Conservation (phyloP, 1,140 invertebrate species). For the Rhysida immarginata region DNA sequence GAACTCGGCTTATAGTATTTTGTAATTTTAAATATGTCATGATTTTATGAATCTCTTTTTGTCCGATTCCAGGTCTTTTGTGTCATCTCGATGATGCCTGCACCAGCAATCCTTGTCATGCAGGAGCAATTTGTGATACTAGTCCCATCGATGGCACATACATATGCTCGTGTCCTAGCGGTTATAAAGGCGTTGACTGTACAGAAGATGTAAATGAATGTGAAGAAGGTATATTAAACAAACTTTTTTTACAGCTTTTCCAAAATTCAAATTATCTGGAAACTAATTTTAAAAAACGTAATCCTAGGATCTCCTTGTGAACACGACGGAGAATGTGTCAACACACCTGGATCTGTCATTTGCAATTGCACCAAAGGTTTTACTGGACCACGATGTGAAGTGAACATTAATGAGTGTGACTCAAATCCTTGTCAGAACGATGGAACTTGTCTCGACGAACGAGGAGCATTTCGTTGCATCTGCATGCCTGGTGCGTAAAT, state of each 20-base stretch:
- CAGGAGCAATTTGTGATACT: slow-evolving; percentile 84
- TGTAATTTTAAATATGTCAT: background rate
- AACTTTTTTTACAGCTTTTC: slow-evolving; percentile 10
- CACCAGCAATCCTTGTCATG: slow-evolving; percentile 87
- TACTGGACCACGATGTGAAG: slow-evolving; percentile 77
- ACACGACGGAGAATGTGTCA: slow-evolving; percentile 83
- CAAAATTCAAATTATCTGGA: slow-evolving; percentile 1
- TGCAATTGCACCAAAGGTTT: slow-evolving; percentile 86
- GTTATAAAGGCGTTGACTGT: slow-evolving; percentile 79
- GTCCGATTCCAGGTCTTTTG: slow-evolving; percentile 46
- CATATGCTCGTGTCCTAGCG: slow-evolving; percentile 79
- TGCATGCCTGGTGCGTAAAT: slow-evolving; percentile 83
- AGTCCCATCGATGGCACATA: slow-evolving; percentile 88
- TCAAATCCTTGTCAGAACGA: slow-evolving; percentile 87
- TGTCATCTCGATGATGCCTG: slow-evolving; percentile 95
- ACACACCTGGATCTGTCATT: slow-evolving; percentile 80
- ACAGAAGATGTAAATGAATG: slow-evolving; percentile 91
- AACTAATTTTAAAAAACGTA: background rate
- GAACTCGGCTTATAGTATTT: no score
- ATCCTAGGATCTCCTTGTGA: slow-evolving; percentile 79
- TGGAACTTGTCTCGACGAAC: slow-evolving; percentile 82
- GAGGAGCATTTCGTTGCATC: slow-evolving; percentile 84
- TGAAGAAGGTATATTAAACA: slow-evolving; percentile 57
- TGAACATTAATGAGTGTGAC: slow-evolving; percentile 82
- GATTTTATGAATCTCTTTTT: background rate